Conservation (phyloP, 2,113 vertebrate species). For the Fregata magnificens region DNA sequence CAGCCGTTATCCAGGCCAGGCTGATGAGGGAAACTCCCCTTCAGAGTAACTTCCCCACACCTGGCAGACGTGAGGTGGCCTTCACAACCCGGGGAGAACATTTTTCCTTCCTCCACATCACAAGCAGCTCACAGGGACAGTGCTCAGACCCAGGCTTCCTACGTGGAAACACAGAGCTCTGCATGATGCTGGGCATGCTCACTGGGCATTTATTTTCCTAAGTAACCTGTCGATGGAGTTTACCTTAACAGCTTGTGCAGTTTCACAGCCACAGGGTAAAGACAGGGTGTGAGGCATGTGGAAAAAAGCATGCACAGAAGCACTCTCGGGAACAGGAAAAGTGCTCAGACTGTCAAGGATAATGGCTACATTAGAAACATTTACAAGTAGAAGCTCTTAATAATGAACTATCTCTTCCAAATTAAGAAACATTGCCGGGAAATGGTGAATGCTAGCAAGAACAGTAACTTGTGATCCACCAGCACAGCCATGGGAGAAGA, state of each 20-base stretch:
- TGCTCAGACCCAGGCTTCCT: background rate
- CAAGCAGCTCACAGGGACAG: background rate
- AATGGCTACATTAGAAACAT: background rate
- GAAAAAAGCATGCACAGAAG: background rate
- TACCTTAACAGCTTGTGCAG: background rate
- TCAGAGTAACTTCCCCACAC: background rate
- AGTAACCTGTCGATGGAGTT: background rate
- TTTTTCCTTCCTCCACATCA: background rate
- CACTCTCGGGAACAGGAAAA: background rate
- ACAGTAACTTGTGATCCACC: background rate
- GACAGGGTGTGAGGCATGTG: accelerated
- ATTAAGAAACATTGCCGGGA: background rate
- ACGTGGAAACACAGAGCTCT: background rate
- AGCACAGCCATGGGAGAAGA: background rate
- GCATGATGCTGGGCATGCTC: background rate
- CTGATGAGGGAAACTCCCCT: background rate
- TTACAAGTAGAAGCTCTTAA: background rate
- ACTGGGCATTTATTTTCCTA: background rate
- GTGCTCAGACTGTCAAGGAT: background rate
- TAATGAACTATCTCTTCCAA: background rate
- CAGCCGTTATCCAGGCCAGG: background rate
- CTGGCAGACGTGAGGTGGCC: background rate
- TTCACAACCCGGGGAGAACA: background rate
- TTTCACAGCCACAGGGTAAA: background rate
- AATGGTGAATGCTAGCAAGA: background rate